Conservation (phyloP, 2,113 vertebrate genomes). For the Ranitomeya imitator region DNA sequence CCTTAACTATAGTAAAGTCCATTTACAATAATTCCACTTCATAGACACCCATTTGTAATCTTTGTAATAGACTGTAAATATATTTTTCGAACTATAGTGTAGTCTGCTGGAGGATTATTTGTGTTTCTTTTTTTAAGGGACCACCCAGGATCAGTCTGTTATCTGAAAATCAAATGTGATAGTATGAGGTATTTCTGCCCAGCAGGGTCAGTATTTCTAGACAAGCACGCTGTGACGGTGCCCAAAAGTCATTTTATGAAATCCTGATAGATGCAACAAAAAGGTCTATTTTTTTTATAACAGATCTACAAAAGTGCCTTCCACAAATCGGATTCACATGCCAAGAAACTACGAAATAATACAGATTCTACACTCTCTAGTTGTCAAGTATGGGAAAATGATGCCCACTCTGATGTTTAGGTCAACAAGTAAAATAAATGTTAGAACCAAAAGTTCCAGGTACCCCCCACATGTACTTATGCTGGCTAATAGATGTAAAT, state of each 20-base stretch:
- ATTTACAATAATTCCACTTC: constrained; percentile 88
- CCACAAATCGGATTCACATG: not conserved
- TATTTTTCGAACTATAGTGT: constrained; percentile 99
- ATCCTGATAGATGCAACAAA: constrained; percentile 15
- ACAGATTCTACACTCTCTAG: not conserved
- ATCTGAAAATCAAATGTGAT: constrained; percentile 41
- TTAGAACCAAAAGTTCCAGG: no score
- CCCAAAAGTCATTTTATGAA: constrained; percentile 19
- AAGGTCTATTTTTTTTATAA: not conserved
- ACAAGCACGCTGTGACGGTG: constrained; percentile 8
- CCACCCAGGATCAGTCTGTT: constrained; percentile 41
- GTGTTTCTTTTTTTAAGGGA: constrained; percentile 61
- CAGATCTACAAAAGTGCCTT: not conserved
- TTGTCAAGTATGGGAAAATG: not conserved
- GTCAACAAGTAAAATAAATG: no score
- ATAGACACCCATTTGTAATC: constrained; percentile 98
- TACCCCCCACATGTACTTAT: no score
- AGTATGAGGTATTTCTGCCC: constrained; percentile 31
- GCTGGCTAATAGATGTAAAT: no score
- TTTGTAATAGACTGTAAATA: constrained; percentile 99
- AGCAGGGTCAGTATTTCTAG: constrained; percentile 21
- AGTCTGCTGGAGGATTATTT: constrained; percentile 89
- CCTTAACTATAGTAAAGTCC: constrained; percentile 84
- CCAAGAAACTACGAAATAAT: not conserved
- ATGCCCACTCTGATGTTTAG: not conserved